A percentile compares a stretch with the other conserved stretches of the same genome.
Evolutionary conservation across 2,797 vertebrate species (phyloP).

Genomic region (Myotis daubentonii): DNA sequence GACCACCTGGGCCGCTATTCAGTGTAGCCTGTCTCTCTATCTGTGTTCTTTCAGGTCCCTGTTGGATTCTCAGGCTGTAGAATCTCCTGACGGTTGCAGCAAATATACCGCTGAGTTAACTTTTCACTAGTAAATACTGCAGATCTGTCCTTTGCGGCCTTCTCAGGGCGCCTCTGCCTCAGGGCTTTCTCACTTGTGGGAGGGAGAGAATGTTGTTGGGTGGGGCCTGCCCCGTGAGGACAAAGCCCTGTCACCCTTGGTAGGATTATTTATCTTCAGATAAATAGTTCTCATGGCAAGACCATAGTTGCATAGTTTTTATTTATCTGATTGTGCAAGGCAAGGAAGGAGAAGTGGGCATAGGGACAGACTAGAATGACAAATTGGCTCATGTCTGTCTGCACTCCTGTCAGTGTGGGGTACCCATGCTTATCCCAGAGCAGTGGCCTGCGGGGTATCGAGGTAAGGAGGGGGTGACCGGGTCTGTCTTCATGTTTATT

Average conservation of each 20-base stretch:
- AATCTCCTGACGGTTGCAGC: neutral
- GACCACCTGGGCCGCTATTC: neutral
- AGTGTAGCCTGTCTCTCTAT: neutral
- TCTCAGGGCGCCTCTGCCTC: neutral
- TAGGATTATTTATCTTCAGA: neutral
- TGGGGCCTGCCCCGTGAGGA: neutral
- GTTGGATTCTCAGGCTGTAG: neutral
- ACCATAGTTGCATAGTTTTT: neutral
- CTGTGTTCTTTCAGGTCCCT: neutral
- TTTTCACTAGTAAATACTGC: neutral
- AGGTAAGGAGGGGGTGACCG: constrained; percentile 80
- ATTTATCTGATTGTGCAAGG: constrained; percentile 61
- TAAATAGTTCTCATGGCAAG: neutral
- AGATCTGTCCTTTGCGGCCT: accelerated
- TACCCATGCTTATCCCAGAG: constrained; percentile 77
- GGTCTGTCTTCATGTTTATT: constrained; percentile 79
- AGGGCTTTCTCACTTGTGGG: neutral
- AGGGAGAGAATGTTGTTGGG: neutral
- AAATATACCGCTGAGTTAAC: neutral
- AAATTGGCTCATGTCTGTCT: neutral
- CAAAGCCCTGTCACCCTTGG: accelerated
- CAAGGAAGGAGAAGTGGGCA: neutral
- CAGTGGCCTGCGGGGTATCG: constrained; percentile 70
- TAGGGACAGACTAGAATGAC: neutral
- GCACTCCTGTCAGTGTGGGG: neutral